Conservation (phyloP, 2,113 vertebrate genomes). For the Barnardius zonarius region DNA sequence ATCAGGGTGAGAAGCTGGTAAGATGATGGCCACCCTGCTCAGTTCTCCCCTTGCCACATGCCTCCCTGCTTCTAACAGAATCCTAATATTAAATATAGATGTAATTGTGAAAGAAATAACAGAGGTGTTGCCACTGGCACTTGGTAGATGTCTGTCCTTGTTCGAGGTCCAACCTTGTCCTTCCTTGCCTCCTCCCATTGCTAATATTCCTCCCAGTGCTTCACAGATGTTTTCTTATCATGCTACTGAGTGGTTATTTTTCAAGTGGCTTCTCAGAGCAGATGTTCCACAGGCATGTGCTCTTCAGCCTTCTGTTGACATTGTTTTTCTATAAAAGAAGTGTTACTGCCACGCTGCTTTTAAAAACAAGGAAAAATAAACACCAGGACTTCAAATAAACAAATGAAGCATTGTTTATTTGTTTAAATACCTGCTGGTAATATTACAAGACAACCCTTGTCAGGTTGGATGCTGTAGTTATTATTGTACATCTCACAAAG, state of each 20-base stretch:
- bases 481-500: neutral
- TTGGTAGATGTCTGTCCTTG: neutral
- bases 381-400: neutral
- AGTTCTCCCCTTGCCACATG: neutral
- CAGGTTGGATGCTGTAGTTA: neutral
- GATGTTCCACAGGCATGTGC: constrained; percentile 13
- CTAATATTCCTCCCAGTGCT: constrained; percentile 39
- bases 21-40: neutral
- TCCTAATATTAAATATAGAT: neutral
- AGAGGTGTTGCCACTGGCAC: neutral
- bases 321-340: neutral
- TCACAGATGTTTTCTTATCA: constrained; percentile 60
- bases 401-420: neutral
- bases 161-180: neutral
- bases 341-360: neutral
- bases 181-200: constrained; percentile 37
- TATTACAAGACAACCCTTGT: neutral
- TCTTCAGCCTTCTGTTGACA: neutral
- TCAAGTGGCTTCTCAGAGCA: constrained; percentile 31
- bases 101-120: neutral
- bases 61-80: neutral
- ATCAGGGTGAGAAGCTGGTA: neutral
- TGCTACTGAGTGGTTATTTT: constrained; percentile 38
- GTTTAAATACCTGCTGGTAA: constrained; percentile 6
- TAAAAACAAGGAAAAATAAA: neutral